Evolutionary conservation across 2,113 vertebrate genomes (phyloP), one percentile per base, ranked within the genome.

Genomic region (Camarhynchus parvulus): DNA sequence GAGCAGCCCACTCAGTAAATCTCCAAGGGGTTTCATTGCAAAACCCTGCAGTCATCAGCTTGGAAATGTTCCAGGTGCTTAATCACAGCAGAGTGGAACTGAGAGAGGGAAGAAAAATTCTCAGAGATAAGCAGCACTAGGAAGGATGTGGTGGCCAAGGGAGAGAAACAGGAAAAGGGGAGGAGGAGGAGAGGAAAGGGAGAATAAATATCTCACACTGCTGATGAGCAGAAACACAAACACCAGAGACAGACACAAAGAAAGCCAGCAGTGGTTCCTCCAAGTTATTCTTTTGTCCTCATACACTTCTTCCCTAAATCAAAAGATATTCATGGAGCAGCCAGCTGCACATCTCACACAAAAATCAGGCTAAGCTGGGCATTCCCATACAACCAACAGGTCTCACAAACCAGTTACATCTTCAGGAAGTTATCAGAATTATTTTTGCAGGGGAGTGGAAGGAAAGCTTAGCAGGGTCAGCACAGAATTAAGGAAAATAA

Each of bases 161-260:
- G 62, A 92, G 62, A 84, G 85, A 87, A 89, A 95, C 79, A 94
- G 94, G 95, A 95, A 92, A 94, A 92, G 64, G 82, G 82, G 67
- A 95, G 84, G 95, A 95, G 91, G 95, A 94, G 73, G 67, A 92
- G 63, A 87, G 84, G 89, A 95, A 83, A 92, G 77, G 49, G n/a
- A 78, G 64, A 67, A 80, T 42, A 91, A 93, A 61, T 21, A 22
- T 56, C 76, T 96, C 90, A 37, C 0, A 0, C 61, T 90, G 68
- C 2, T 50, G 59, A 52, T 77, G 90, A 80, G 37, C 75, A 88
- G 33, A 92, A 83, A 50, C 2, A 8, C 61, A 69, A 75, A 75
- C 75, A 62, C 6, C 67, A 37, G 44, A 73, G 78, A 59, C 33
- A 68, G 46, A 47, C 42, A 23, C 9, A 77, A 50, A 84, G 53